Percentiles rank a stretch among this genome's conserved stretches.
Conservation (phyloP, 2,888 invertebrate species). For the Bombylius discolor region DNA sequence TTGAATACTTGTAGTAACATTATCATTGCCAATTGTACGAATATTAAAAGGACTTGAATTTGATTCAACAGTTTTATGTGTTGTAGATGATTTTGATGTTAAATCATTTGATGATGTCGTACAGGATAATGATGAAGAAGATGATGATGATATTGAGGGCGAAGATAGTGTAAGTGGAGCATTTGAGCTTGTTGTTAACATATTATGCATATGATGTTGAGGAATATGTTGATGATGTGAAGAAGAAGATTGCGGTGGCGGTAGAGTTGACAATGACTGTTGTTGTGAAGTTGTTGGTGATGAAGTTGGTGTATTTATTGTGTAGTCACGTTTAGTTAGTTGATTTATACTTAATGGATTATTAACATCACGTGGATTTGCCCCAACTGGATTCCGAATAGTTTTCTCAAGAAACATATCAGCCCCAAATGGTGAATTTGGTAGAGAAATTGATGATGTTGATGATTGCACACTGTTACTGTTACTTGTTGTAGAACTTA, state of each 20-base stretch:
- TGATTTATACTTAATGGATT: slow-evolving; percentile 86
- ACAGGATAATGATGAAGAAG: background rate
- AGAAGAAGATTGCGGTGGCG: slow-evolving; percentile 6
- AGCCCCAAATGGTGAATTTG: slow-evolving; percentile 26
- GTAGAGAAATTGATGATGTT: slow-evolving; percentile 14
- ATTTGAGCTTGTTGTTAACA: slow-evolving; percentile 4
- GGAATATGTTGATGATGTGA: slow-evolving; percentile 13
- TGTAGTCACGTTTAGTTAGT: slow-evolving; percentile 51
- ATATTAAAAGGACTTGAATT: background rate
- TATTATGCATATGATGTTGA: slow-evolving; percentile 16
- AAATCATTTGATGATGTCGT: too few species aligned
- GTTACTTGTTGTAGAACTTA: background rate
- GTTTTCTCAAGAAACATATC: slow-evolving; percentile 29
- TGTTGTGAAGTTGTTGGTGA: slow-evolving; percentile 1
- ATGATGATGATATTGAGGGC: background rate
- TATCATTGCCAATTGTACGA: background rate
- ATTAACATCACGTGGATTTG: slow-evolving; percentile 83
- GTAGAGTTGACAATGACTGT: background rate
- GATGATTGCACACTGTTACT: slow-evolving; percentile 10
- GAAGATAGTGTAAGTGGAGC: slow-evolving; percentile 3
- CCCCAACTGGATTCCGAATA: slow-evolving; percentile 67
- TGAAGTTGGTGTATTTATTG: slow-evolving; percentile 8
- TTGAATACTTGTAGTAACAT: background rate
- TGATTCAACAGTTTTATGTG: background rate
- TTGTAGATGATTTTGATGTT: background rate